Conservation (phyloP, 2,797 vertebrate genomes). For the Pangasius larnaudii region DNA sequence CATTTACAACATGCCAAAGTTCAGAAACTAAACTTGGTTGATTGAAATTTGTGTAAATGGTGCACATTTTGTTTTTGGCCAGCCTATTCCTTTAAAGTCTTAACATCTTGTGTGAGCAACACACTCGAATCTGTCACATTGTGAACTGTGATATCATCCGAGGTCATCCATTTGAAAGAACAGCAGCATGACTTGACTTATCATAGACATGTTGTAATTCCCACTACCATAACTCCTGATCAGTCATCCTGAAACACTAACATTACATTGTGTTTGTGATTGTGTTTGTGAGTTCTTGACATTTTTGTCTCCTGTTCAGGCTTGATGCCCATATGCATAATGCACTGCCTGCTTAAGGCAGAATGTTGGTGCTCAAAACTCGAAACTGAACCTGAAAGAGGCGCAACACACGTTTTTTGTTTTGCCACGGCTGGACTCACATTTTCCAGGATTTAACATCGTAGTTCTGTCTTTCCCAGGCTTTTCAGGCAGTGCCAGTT, state of each 20-base stretch:
- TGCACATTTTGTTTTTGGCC: background rate
- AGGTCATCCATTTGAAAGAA: slow-evolving; percentile 2
- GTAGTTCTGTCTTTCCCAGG: slow-evolving; percentile 52
- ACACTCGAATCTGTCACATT: background rate
- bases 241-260: slow-evolving; percentile 54
- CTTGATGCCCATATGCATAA: slow-evolving; percentile 46
- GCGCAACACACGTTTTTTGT: background rate
- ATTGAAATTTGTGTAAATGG: background rate
- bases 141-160: background rate
- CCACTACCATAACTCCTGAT: slow-evolving; percentile 41
- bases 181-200: slow-evolving; percentile 16
- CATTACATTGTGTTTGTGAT: slow-evolving; percentile 38
- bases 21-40: background rate
- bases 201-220: slow-evolving; percentile 47
- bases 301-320: slow-evolving; percentile 27
- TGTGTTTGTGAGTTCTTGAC: slow-evolving; percentile 25
- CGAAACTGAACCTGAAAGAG: background rate
- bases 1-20: background rate
- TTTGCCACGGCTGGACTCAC: background rate
- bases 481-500: slow-evolving; percentile 48
- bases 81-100: background rate
- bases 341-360: slow-evolving; percentile 51
- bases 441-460: slow-evolving; percentile 11
- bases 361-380: slow-evolving; percentile 46
- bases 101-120: background rate